A percentile compares a stretch with the other conserved stretches of the same genome.
These are phyloP conservation scores for Lethenteron camtschaticum DNA, from an alignment of 2,113 vertebrate genomes.

Conservation along the genomic window DNA sequence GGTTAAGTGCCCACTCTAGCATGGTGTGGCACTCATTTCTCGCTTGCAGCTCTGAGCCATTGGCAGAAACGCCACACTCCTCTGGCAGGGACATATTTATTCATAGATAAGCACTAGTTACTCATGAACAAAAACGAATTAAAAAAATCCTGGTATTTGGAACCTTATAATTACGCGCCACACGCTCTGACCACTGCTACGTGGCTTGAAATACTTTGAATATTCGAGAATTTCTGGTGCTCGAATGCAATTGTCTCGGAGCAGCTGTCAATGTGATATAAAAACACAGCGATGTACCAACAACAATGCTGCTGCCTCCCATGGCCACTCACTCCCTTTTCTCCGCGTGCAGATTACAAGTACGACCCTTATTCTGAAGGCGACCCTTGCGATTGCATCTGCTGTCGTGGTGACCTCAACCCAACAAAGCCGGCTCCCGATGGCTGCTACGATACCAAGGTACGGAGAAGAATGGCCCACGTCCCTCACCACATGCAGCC, in stretches of 20 bases:
- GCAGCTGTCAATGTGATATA: not conserved
- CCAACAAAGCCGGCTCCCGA: constrained; percentile 26
- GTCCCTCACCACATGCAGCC: not conserved
- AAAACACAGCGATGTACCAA: not conserved
- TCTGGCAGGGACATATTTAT: no score
- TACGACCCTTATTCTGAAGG: constrained; percentile 41
- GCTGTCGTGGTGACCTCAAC: constrained; percentile 54
- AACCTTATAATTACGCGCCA: constrained; percentile 9
- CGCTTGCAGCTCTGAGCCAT: no score
- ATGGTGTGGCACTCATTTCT: no score
- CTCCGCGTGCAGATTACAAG: constrained; percentile 34
- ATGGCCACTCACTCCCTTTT: not conserved
- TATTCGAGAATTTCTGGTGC: not conserved
- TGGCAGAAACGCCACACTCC: no score
- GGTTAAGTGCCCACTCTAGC: no score
- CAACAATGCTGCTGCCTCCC: not conserved
- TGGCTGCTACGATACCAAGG: constrained; percentile 73
- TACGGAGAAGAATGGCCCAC: constrained; percentile 14
- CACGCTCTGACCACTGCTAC: constrained; percentile 10
- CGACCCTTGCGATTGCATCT: constrained; percentile 58
- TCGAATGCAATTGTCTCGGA: not conserved
- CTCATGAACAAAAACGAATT: no score
- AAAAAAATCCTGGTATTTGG: no score
- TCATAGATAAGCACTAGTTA: no score
- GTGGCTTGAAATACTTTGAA: constrained; percentile 10